Evolutionary conservation across 1,140 invertebrate genomes (phyloP).

Genomic region (Lasioglossum baleicum): DNA sequence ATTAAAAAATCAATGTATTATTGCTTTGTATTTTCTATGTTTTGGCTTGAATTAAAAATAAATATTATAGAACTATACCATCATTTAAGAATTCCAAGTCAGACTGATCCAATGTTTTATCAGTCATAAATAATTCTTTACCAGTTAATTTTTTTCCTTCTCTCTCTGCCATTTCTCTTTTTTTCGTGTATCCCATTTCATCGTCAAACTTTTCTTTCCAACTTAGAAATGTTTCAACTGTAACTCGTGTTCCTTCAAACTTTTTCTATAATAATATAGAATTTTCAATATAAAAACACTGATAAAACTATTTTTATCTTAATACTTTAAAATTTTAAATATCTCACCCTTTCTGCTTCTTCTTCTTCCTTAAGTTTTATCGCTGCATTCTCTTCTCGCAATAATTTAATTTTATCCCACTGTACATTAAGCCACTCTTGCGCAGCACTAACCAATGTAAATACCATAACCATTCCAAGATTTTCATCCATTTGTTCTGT

Average conservation of each 20-base stretch:
- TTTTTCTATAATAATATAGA: no score
- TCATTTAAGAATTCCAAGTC: slow-evolving; percentile 97
- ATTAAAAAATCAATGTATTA: slow-evolving; percentile 45
- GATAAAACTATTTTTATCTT: slow-evolving; percentile 64
- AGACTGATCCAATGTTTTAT: slow-evolving; percentile 95
- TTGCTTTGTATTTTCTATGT: not conserved
- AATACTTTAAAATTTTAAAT: slow-evolving; percentile 9
- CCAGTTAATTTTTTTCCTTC: slow-evolving; percentile 90
- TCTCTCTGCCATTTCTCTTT: slow-evolving; percentile 85
- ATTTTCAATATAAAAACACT: no score
- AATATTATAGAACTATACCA: slow-evolving; percentile 81
- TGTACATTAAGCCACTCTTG: slow-evolving; percentile 95
- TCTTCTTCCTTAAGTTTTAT: slow-evolving; percentile 87
- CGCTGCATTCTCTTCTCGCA: slow-evolving; percentile 85
- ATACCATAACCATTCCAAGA: slow-evolving; percentile 98
- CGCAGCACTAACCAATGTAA: slow-evolving; percentile 94
- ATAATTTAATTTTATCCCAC: slow-evolving; percentile 88
- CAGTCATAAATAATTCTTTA: slow-evolving; percentile 94
- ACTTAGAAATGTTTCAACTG: slow-evolving; percentile 96
- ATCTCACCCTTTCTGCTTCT: slow-evolving; percentile 90
- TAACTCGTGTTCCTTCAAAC: slow-evolving; percentile 97
- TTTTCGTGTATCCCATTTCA: slow-evolving; percentile 89
- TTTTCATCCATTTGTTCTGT: slow-evolving; percentile 90
- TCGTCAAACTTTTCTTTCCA: slow-evolving; percentile 97
- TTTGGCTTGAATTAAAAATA: slow-evolving; percentile 1